Evolutionary conservation across 2,113 vertebrate species (phyloP).

Genomic region (Mus pahari): DNA sequence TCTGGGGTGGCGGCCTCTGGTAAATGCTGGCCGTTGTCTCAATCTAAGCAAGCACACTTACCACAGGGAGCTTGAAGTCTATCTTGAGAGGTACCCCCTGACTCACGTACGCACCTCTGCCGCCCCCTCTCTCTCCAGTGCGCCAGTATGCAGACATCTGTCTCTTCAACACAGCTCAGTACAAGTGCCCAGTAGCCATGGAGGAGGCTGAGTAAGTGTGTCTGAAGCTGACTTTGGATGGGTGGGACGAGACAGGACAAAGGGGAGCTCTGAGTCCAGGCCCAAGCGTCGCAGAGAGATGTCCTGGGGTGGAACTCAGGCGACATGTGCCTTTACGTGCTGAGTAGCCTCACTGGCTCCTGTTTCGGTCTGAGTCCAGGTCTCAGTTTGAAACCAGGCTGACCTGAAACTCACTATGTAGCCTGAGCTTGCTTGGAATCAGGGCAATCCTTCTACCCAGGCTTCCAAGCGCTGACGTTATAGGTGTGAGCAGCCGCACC

Average conservation of each 20-base stretch:
- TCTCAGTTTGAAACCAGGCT: neutral
- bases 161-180: slow-evolving; percentile 98
- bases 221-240: neutral
- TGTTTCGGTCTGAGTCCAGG: neutral
- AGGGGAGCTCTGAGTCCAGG: neutral
- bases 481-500: neutral
- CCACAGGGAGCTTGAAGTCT: neutral
- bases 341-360: neutral
- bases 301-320: neutral
- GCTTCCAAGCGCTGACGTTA: neutral
- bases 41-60: neutral
- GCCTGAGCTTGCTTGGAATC: neutral
- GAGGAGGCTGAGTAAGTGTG: slow-evolving; percentile 95
- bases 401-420: neutral
- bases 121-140: slow-evolving; percentile 84
- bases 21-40: neutral
- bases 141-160: slow-evolving; percentile 98
- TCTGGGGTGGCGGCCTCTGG: neutral
- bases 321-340: neutral
- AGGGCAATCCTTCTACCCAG: neutral
- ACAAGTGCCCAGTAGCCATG: slow-evolving; percentile 96
- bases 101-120: neutral
- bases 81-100: neutral
- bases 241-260: neutral
- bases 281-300: neutral